Conservation (phyloP, 2,797 vertebrate genomes). For the Anolis apletophallus region DNA sequence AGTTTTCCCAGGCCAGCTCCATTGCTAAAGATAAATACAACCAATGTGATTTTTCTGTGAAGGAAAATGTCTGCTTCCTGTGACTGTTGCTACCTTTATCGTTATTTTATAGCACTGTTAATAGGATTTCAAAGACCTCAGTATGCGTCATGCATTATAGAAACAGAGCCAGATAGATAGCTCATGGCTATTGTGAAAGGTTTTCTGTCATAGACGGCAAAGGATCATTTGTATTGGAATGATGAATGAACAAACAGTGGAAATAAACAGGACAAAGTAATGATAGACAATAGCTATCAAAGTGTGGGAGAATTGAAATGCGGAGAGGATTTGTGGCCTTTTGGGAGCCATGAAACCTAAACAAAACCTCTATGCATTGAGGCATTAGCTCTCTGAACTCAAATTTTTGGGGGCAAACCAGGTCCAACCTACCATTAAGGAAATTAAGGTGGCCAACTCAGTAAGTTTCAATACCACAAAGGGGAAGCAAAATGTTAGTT, state of each 20-base stretch:
- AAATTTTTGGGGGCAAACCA: not conserved
- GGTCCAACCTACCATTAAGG: not conserved
- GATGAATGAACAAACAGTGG: not conserved
- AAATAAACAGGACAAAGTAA: conserved; percentile 3
- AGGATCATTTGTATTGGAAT: not conserved
- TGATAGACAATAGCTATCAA: not conserved
- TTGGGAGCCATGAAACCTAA: not conserved
- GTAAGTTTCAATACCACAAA: not conserved
- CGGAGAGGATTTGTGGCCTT: not conserved
- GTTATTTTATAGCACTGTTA: conserved; percentile 14
- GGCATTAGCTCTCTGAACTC: not conserved
- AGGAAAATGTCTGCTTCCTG: conserved; percentile 20
- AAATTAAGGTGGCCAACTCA: not conserved
- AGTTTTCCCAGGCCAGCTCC: not conserved
- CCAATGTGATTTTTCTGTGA: not conserved
- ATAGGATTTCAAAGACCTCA: conserved; percentile 32
- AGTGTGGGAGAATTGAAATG: not conserved
- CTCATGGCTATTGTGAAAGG: conserved; percentile 5
- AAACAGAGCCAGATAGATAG: conserved; percentile 46
- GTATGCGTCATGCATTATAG: conserved; percentile 50
- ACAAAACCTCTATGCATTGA: not conserved
- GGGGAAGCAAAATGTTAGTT: not conserved
- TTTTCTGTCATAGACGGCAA: not conserved
- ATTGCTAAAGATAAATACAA: not conserved
- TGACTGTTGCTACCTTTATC: not conserved